Base-by-base conservation (phyloP, 1,140 invertebrate genomes). In the Medauroidea extradentata region DNA sequence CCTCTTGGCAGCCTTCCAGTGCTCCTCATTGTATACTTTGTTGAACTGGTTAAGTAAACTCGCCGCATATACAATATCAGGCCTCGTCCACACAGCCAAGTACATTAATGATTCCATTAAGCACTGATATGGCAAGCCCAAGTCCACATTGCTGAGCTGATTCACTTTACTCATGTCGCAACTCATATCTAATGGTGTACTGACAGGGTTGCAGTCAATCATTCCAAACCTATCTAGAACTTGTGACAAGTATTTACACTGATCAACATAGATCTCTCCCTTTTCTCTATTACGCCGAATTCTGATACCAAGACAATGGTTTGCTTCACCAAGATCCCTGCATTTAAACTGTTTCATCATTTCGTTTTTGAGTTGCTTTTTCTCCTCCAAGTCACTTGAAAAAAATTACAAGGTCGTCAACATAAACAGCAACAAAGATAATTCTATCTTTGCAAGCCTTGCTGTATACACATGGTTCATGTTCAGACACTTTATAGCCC, bases 11-110 rank as follows among this genome's bases (percentile, higher is more conserved):
- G 71, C 67, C 4, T 57, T 62, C 72, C 74, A 79, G 64, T 80
- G 76, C 21, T 41, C 34, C 43, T 57, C 8, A 24, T 41, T 49
- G 58, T 68, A 72, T 59, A 61, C 67, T 44, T 68, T 69, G 59
- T 75, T 73, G 59, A 76, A 80, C 62, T 77, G 75, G 53, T 73
- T 74, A 16, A 78, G 60, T 39, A 66, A 69, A 60, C 67, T 72
- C 0, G 79, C 74, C 23, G 74, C 65, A 66, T 63, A 78, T 1
- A 73, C 59, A 19, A 80, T 75, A 63, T 80, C 78, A 48, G 78
- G 78, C 23, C 78, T 53, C 14, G 75, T 78, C 0, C 65, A 59
- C n/a, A 72, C 59, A 13, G 69, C 51, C 11, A 79, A 52, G 65
- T 79, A 80, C 65, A 77, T 71, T 13, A 81, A 61, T 13, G 64